Evolutionary conservation across 2,113 vertebrate genomes (phyloP), one percentile per base, ranked within the genome.

Genomic region (Poeciliopsis turrubarensis): DNA sequence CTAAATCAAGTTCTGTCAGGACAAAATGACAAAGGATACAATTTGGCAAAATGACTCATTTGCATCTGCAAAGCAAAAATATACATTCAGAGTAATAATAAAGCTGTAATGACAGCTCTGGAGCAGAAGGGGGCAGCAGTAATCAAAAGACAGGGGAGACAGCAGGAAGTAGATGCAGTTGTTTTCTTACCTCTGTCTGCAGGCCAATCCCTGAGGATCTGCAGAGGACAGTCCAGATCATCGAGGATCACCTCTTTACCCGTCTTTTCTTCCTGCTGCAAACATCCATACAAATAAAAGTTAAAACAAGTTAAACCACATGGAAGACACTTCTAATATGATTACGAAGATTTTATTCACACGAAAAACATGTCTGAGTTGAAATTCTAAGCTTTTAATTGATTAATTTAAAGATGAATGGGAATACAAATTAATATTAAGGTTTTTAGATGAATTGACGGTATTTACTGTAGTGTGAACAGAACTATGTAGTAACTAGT

Each of bases 191-290:
- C 98, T 96, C 96, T 95, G 89, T 99, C 98, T 68, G 94, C 95
- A 61, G 98, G 97, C 98, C 97, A 98, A 65, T 99, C 98, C 88
- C 97, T 95, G 94, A 98, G 97, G 93, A 98, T 98, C 75, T 99
- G 97, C 82, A 99, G 92, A 5, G 98, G 98, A 85, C 97, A 99
- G 80, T 99, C 98, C 0, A 92, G 82, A 67, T 99, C 98, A 25
- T 98, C 97, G 60, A 99, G 95, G 79, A 99, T 94, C 19, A 74
- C 88, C 77, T 99, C 98, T 84, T 97, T 97, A 70, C 96, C 93
- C 41, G 95, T 94, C 89, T 96, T 97, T 37, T 99, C 97, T 31
- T 99, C 97, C n/a, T 97, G 97, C 92, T 98, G 95, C 81, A 84
- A 69, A 79, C 62, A 75, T 74, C 9, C 37, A 47, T 11, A 84